Evolutionary conservation across 2,797 vertebrate genomes (phyloP), one percentile per base, ranked within the genome.

Genomic region (Sebastes minor): DNA sequence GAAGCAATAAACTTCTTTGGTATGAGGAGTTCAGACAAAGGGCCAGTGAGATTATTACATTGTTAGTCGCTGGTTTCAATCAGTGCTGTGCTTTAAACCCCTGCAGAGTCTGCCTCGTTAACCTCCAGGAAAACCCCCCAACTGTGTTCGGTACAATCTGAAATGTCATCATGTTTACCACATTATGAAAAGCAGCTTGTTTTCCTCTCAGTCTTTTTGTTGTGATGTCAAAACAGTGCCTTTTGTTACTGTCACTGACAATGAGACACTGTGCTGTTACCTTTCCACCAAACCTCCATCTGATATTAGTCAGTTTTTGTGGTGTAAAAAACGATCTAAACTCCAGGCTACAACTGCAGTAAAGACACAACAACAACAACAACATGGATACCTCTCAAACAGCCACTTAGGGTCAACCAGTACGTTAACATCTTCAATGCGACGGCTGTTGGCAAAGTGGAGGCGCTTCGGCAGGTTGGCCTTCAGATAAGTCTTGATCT

Each of bases 351-450:
- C 23, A 30, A 11, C 32, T 33, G 35, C 22, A 8, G 11, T 22
- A 18, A 27, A 63, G 9, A 64, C 28, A 33, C 49, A 63, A 8
- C 8, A 30, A 27, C 49, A 63, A 8, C 7, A 63, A 6, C 7
- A 4, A 23, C 8, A 9, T 7, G 16, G n/a, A 11, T 80, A 96
- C 96, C 95, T 95, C 84, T 94, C 94, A 71, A 96, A 95, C 61
- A 95, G 92, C 96, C 96, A 97, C 22, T 86, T 88, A 0, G 91
- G 78, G 1, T 92, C 87, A 0, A 96, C 95, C 35, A 96, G 76
- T 8, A 97, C 53, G 12, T 38, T 92, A 6, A 96, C 84, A 0
- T 96, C 95, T 74, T 97, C 96, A 0, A 97, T 97, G 14, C 96
- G 95, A 0, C 92, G 92, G 83, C 91, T 97, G 89, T 89, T 92